Evolutionary conservation across 2,888 invertebrate genomes (phyloP), one percentile per base, ranked within the genome.

Genomic region (Tortrix viridana): DNA sequence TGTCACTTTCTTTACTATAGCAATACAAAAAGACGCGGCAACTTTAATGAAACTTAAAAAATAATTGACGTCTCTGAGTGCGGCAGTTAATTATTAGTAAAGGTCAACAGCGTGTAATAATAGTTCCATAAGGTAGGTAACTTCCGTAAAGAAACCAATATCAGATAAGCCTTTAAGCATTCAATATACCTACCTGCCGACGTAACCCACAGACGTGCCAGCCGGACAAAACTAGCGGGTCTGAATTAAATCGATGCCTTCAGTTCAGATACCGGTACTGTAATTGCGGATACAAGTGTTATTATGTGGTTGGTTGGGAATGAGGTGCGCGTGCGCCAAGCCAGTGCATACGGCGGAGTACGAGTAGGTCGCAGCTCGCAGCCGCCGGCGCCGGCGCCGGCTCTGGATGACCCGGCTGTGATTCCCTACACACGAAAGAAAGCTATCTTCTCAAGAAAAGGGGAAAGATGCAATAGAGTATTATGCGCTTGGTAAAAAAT

Each of bases 361-460:
- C 41, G 37, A 59, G 38, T 65, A 60, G 67, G 62, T 63, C 63
- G 50, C 49, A 49, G 65, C 43, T 46, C 26, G 56, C 46, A 58
- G 47, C 47, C 41, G n/a, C n/a, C n/a, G n/a, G n/a, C n/a, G n/a
- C 49, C 37, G 65, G 67, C 65, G 67, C 67, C 67, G 32, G 26
- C 16, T 18, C 32, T 16, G 26, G 57, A 48, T 47, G 43, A 59
- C 48, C 52, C 62, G 49, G 18, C 22, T 20, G 6, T 48, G 20
- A 14, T 9, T 9, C 26, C 12, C 38, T 26, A 6, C 38, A n/a
- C n/a, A 5, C 38, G 5, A 38, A 38, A 38, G n/a, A 38, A 1
- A 37, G 12, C 4, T 38, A n/a, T 38, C n/a, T n/a, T n/a, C n/a
- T n/a, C 14, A 38, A 38, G 5, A 38, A 38, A 5, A n/a, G 14